phyloP scores from a whole-genome alignment of 1,140 invertebrate genomes.

The Calosoma granatense region DNA sequence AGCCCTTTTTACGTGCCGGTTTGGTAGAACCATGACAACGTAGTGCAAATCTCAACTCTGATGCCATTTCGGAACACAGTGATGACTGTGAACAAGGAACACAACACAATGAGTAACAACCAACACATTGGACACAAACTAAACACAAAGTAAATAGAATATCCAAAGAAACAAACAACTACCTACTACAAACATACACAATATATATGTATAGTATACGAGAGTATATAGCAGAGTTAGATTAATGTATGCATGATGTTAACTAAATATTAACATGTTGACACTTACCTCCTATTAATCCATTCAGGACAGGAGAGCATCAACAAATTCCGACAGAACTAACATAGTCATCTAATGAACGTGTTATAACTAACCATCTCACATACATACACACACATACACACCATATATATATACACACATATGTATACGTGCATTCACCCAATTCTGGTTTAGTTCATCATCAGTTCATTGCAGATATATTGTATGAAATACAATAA shows the following conservation, averaged over 20 bases:
- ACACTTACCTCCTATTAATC: constrained; percentile 40
- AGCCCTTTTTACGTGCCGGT: constrained; percentile 35
- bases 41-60: constrained; percentile 56
- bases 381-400: background rate
- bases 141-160: background rate
- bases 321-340: constrained; percentile 40
- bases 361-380: background rate
- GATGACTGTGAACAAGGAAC: constrained; percentile 42
- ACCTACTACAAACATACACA: constrained; percentile 23
- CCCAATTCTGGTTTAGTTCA: no score
- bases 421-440: no score
- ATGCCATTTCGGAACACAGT: constrained; percentile 55
- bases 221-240: no score
- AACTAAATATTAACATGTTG: constrained; percentile 1
- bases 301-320: constrained; percentile 33
- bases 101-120: no score
- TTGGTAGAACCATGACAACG: constrained; percentile 49
- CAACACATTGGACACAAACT: background rate
- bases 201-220: background rate
- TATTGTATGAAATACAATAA: no score
- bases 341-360: constrained; percentile 36
- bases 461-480: no score
- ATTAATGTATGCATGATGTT: no score
- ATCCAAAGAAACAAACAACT: no score
- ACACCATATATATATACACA: background rate